A percentile compares a stretch with the other conserved stretches of the same genome.
Conservation (phyloP, 2,113 vertebrate genomes). For the Crypturellus undulatus region DNA sequence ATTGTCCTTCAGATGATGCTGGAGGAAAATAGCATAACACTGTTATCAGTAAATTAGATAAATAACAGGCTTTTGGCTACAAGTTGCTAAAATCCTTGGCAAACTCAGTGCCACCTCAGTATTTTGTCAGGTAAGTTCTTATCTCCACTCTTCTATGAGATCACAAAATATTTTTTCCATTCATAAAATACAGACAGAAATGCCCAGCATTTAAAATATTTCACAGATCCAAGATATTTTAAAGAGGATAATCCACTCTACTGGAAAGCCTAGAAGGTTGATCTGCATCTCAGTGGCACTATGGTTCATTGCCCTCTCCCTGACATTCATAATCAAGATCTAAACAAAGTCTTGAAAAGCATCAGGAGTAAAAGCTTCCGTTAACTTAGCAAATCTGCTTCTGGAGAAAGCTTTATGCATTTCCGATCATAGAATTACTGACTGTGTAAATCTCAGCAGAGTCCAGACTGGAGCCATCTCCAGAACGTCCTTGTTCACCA, state of each 20-base stretch:
- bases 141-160: background rate
- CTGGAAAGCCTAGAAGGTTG: background rate
- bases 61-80: slow-evolving; percentile 29
- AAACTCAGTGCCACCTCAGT: slow-evolving; percentile 49
- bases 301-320: background rate
- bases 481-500: background rate
- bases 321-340: background rate
- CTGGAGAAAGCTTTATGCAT: background rate
- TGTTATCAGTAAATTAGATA: slow-evolving; percentile 40
- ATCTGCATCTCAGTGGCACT: background rate
- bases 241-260: background rate
- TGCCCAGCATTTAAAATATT: background rate
- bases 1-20: background rate
- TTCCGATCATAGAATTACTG: background rate
- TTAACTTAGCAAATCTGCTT: background rate
- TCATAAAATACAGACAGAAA: slow-evolving; percentile 19
- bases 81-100: slow-evolving; percentile 48
- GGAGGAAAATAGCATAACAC: slow-evolving; percentile 25
- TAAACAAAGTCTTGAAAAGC: background rate
- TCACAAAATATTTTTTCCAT: slow-evolving; percentile 31
- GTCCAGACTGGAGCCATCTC: background rate
- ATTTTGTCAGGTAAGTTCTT: slow-evolving; percentile 28
- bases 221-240: background rate
- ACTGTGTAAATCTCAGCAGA: background rate
- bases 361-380: background rate